phyloP scores from a whole-genome alignment of 2,113 vertebrate species.

The Psophia crepitans region DNA sequence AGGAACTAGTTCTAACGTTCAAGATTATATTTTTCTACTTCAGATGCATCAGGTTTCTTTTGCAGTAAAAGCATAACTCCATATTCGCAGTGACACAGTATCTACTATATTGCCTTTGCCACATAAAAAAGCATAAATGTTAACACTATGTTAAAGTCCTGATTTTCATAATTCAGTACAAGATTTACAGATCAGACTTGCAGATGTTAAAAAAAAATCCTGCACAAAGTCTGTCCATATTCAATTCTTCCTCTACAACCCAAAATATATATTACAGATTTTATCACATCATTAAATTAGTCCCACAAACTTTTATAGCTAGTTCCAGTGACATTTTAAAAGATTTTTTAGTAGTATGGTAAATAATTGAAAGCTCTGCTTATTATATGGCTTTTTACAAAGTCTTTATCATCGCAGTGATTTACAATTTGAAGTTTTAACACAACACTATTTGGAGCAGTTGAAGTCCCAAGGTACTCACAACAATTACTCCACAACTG shows the following conservation, averaged over 20 bases:
- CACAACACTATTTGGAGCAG: not conserved
- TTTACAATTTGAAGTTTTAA: not conserved
- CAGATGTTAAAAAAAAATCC: not conserved
- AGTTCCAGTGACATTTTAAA: not conserved
- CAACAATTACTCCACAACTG: not conserved
- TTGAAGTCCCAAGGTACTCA: not conserved
- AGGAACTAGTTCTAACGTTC: not conserved
- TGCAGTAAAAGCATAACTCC: not conserved
- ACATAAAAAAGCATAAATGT: not conserved
- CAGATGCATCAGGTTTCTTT: not conserved
- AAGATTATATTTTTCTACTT: not conserved
- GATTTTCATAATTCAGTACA: not conserved
- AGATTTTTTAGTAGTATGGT: not conserved
- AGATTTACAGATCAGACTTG: not conserved
- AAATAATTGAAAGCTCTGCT: conserved; percentile 13
- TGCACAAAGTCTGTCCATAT: not conserved
- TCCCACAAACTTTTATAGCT: not conserved
- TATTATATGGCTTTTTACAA: conserved; percentile 22
- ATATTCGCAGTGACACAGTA: not conserved
- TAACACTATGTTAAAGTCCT: not conserved
- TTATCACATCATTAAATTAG: conserved; percentile 15
- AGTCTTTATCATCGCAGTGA: not conserved
- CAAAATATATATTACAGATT: not conserved
- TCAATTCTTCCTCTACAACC: not conserved
- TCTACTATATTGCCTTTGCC: not conserved